Conservation (phyloP, 2,888 invertebrate species). For the Trachelus troglodyta region DNA sequence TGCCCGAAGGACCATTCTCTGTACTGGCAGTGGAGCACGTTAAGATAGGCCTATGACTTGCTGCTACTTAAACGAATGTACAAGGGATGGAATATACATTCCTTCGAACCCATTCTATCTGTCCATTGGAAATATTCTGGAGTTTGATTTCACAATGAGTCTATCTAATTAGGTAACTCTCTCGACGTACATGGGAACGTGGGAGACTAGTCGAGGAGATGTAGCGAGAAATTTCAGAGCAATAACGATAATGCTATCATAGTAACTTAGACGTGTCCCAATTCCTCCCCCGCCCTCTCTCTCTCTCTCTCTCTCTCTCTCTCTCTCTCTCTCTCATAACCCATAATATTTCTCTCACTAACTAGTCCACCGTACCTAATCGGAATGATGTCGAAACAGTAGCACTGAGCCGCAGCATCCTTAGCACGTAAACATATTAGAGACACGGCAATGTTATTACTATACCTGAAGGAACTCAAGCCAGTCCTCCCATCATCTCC, state of each 20-base stretch:
- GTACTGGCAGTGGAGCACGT: conserved; percentile 18
- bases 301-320: background rate
- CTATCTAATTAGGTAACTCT: too few relatives aligned
- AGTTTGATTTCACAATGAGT: background rate
- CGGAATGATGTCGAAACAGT: background rate
- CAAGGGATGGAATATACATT: background rate
- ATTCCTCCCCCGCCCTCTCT: background rate
- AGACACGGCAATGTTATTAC: conserved; percentile 26
- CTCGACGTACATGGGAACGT: too few relatives aligned
- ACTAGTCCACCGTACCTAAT: background rate
- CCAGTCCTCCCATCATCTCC: conserved; percentile 9
- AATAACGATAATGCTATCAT: too few relatives aligned
- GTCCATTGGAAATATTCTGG: background rate
- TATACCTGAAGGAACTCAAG: conserved; percentile 17
- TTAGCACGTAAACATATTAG: conserved; percentile 33
- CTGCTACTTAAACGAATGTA: too few relatives aligned
- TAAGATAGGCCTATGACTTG: conserved; percentile 20
- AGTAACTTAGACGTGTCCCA: background rate
- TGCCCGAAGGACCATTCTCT: conserved; percentile 15
- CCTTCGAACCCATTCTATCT: background rate
- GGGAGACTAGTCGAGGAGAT: too few relatives aligned
- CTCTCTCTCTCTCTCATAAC: background rate
- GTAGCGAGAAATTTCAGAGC: too few relatives aligned
- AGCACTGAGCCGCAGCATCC: conserved; percentile 15
- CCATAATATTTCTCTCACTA: background rate